phyloP scores from a whole-genome alignment of 2,113 vertebrate species.

The Halichoeres trimaculatus region DNA sequence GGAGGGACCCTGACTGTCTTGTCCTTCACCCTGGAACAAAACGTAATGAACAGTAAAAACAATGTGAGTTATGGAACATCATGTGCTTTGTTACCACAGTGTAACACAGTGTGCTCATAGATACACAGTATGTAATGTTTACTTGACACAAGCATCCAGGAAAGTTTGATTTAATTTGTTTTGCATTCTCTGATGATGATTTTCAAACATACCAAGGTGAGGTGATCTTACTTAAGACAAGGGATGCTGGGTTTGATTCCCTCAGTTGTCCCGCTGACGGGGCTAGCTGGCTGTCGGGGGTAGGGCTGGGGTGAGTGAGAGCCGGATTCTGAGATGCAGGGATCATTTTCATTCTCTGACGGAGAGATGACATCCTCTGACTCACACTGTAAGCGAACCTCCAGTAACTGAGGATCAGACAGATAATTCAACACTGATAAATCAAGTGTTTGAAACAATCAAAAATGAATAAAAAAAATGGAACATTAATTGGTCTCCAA shows the following conservation, averaged over 20 bases:
- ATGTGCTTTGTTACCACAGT: no score
- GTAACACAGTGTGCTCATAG: no score
- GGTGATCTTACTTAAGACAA: slow-evolving; percentile 89
- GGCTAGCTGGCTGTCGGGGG: slow-evolving; percentile 85
- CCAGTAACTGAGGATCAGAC: slow-evolving; percentile 86
- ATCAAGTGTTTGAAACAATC: background rate
- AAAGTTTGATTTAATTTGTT: no score
- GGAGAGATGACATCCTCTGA: slow-evolving; percentile 94
- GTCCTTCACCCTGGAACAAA: slow-evolving; percentile 87
- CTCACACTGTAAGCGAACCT: slow-evolving; percentile 93
- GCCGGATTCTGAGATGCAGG: slow-evolving; percentile 88
- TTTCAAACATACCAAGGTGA: background rate
- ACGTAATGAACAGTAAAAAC: no score
- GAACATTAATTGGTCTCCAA: no score
- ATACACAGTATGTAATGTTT: no score
- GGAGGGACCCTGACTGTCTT: slow-evolving; percentile 91
- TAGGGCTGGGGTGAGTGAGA: slow-evolving; percentile 88
- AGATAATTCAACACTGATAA: background rate
- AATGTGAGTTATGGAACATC: no score
- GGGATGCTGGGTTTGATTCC: slow-evolving; percentile 90
- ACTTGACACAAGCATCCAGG: no score
- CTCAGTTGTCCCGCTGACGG: slow-evolving; percentile 87
- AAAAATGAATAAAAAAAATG: background rate
- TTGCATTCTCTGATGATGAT: no score
- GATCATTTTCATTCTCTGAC: slow-evolving; percentile 89